Percentiles rank a stretch among this genome's conserved stretches.
These are phyloP conservation scores for Yponomeuta evonymella DNA, from an alignment of 2,888 invertebrate species.

Conservation along the genomic window DNA sequence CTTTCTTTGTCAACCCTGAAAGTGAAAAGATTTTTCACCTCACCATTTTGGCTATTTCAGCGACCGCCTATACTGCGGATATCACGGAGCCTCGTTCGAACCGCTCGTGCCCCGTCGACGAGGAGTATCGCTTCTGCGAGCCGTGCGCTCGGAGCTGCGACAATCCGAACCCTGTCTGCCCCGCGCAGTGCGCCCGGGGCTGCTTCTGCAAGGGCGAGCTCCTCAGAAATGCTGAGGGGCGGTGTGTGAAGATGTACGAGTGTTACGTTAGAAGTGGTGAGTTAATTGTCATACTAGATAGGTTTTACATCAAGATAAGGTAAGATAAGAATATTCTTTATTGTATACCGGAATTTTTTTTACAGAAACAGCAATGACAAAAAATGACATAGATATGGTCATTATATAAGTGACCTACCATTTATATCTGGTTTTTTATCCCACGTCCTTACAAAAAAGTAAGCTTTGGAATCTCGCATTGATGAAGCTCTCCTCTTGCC, in stretches of 20 bases:
- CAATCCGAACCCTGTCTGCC: constrained; percentile 49
- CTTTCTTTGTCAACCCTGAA: too few relatives aligned
- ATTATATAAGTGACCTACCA: too few relatives aligned
- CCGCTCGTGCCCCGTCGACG: constrained; percentile 39
- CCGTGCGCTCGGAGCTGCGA: constrained; percentile 47
- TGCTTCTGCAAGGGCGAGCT: constrained; percentile 51
- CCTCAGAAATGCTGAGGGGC: constrained; percentile 39
- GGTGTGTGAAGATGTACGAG: constrained; percentile 35
- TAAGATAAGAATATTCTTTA: too few relatives aligned
- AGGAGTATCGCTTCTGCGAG: constrained; percentile 54
- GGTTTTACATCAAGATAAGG: background rate
- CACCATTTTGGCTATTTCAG: constrained; percentile 16
- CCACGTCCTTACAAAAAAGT: too few relatives aligned
- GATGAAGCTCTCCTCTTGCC: too few relatives aligned
- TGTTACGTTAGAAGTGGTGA: constrained; percentile 7
- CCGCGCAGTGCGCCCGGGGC: constrained; percentile 50
- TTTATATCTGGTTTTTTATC: too few relatives aligned
- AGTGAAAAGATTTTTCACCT: background rate
- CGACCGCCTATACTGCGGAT: constrained; percentile 31
- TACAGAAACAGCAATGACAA: too few relatives aligned
- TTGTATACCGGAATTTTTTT: too few relatives aligned
- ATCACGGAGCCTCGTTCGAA: constrained; percentile 44
- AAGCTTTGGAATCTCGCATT: too few relatives aligned
- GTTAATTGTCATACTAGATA: constrained; percentile 4
- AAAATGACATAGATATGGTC: too few relatives aligned